phyloP scores from a whole-genome alignment of 2,888 invertebrate species.

The Tricholauxania praeusta region DNA sequence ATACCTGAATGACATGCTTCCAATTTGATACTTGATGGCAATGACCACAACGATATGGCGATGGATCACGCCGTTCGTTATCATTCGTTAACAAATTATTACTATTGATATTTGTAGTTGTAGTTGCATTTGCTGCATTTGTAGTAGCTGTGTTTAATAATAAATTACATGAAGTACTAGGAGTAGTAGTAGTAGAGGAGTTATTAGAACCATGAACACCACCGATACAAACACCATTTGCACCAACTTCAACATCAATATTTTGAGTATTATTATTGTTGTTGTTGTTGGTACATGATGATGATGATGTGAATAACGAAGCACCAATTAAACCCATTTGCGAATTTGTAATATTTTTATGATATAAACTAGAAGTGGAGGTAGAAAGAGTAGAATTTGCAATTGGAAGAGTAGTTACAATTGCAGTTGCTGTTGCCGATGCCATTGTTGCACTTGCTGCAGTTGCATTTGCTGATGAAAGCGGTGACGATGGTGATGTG shows the following conservation, averaged over 20 bases:
- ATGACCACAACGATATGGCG: constrained; percentile 81
- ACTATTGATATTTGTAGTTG: constrained; percentile 45
- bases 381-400: constrained; percentile 57
- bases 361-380: constrained; percentile 44
- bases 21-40: constrained; percentile 86
- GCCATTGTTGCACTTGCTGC: constrained; percentile 38
- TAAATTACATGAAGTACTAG: constrained; percentile 43
- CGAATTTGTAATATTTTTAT: constrained; percentile 46
- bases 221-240: constrained; percentile 41
- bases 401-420: constrained; percentile 67
- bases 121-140: constrained; percentile 32
- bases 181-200: constrained; percentile 30
- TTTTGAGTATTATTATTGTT: constrained; percentile 25
- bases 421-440: constrained; percentile 49
- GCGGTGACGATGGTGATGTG: constrained; percentile 48
- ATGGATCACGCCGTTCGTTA: constrained; percentile 69
- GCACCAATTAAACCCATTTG: constrained; percentile 50
- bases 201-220: constrained; percentile 49
- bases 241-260: constrained; percentile 41
- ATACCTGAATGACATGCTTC: constrained; percentile 89
- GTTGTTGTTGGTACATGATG: constrained; percentile 12
- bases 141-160: constrained; percentile 38
- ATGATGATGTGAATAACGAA: constrained; percentile 18
- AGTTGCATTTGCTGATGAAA: constrained; percentile 39
- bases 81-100: constrained; percentile 62